Conservation (phyloP, 2,797 vertebrate genomes). For the Sebastes baramenuke region DNA sequence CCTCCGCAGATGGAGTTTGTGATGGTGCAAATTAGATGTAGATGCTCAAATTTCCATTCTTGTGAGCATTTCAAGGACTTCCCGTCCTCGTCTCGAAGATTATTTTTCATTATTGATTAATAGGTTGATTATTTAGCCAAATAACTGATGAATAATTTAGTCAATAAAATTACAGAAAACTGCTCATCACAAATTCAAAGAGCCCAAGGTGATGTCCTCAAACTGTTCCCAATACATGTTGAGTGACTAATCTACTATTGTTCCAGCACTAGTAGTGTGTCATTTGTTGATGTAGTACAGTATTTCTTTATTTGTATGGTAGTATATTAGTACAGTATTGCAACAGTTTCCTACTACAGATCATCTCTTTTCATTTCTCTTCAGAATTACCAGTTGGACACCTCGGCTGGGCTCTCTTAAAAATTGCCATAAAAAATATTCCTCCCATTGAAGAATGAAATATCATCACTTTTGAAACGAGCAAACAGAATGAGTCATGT, state of each 20-base stretch:
- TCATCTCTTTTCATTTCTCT: constrained; percentile 8
- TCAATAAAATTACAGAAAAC: neutral
- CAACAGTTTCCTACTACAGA: neutral
- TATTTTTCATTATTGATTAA: neutral
- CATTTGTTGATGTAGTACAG: neutral
- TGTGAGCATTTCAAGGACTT: neutral
- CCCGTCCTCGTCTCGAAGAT: neutral
- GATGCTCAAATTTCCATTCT: neutral
- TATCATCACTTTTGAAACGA: constrained; percentile 36
- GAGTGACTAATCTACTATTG: neutral
- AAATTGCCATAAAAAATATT: constrained; percentile 39
- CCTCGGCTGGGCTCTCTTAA: neutral
- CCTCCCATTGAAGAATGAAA: constrained; percentile 21
- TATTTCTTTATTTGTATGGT: neutral
- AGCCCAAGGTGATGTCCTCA: neutral
- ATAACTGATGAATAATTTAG: neutral
- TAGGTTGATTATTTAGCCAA: neutral
- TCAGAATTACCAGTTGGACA: constrained; percentile 15
- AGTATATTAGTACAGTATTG: neutral
- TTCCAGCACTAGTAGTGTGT: neutral
- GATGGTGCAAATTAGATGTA: neutral
- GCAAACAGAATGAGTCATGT: constrained; percentile 44
- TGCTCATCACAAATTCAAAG: neutral
- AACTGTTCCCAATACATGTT: neutral
- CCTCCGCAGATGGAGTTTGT: neutral